Evolutionary conservation across 2,888 invertebrate genomes (phyloP), one percentile per base, ranked within the genome.

Genomic region (Mamestra brassicae): DNA sequence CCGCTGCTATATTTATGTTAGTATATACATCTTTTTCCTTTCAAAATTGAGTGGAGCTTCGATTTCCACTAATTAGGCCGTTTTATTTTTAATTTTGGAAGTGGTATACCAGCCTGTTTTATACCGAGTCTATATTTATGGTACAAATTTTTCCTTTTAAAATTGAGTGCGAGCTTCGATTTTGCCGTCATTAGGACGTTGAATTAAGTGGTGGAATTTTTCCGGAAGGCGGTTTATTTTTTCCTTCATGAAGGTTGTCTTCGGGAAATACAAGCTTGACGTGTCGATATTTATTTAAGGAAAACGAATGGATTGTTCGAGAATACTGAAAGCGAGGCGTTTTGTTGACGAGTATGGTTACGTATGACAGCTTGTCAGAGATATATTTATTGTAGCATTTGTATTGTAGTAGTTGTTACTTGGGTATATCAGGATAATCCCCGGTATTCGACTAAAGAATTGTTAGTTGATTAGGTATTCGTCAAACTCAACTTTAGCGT

Each of bases 91-190:
- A 69, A 70, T 78, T 63, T 63, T 47, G 1, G 15, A 63, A 64
- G 34, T 47, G 76, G 15, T 50, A 45, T 45, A 45, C 45, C 45
- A 45, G 8, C 50, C 13, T 50, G 50, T 50, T 50, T 50, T 50
- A 13, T 50, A 13, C 45, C 8, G 45, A 6, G 6, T 7, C 26
- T 42, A 17, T 74, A 71, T 74, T 75, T 65, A 68, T 36, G 10
- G 36, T 6, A 74, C 70, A 74, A 26, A 57, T 36, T 62, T 74
- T 66, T 57, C 52, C 77, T 77, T 77, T 77, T 78, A 63, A 74
- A 58, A 26, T 42, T 7, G 4, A 52, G 6, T 34, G 42, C 26
- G 13, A 17, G 4, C 10, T 74, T 52, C 34, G n/a, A 45, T 71
- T 17, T 54, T 34, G 1, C 54, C 26, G 4, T 55, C 36, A 61